phyloP scores from a whole-genome alignment of 2,797 vertebrate genomes.

The Astyanax mexicanus region DNA sequence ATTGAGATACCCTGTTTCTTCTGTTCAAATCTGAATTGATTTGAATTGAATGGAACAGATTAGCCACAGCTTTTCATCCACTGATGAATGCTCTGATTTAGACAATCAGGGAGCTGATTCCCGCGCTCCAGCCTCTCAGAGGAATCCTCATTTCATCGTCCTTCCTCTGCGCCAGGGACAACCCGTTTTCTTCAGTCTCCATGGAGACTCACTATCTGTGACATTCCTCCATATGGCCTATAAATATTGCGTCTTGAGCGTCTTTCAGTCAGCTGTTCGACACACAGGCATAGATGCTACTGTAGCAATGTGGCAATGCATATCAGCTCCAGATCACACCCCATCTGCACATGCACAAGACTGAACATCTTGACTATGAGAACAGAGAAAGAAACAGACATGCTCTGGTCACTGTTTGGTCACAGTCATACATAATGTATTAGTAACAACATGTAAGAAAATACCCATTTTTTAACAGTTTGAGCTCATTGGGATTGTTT shows the following conservation, averaged over 20 bases:
- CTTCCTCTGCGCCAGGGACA: constrained; percentile 11
- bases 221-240: constrained; percentile 17
- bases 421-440: too few species aligned
- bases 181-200: constrained; percentile 9
- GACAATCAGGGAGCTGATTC: not conserved
- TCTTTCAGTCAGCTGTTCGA: not conserved
- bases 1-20: too few species aligned
- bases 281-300: not conserved
- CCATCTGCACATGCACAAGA: too few species aligned
- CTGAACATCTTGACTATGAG: not conserved
- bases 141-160: not conserved
- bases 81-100: not conserved
- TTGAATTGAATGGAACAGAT: too few species aligned
- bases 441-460: too few species aligned
- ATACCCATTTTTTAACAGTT: too few species aligned
- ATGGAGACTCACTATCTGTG: constrained; percentile 24
- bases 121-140: not conserved
- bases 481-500: too few species aligned
- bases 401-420: too few species aligned
- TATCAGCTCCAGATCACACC: constrained; percentile 4
- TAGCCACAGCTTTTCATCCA: not conserved
- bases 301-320: not conserved
- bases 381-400: too few species aligned
- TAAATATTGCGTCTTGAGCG: not conserved
- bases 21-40: too few species aligned